Percentiles rank a stretch among this genome's conserved stretches.
These are phyloP conservation scores for Thrips palmi DNA, from an alignment of 1,140 invertebrate species.

Conservation along the genomic window DNA sequence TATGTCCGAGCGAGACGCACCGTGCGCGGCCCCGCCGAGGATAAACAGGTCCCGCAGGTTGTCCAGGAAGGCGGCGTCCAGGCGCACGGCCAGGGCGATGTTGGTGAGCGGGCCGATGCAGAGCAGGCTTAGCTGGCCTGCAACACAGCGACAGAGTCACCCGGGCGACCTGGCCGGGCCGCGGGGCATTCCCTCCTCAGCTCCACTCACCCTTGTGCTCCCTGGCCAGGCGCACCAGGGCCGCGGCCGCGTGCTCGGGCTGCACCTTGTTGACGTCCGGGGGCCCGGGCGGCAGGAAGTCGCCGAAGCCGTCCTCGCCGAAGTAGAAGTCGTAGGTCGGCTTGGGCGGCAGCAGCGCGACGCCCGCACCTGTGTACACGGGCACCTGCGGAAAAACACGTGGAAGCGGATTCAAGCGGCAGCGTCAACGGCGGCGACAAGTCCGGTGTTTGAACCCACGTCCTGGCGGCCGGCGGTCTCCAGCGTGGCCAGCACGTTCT, in stretches of 20 bases:
- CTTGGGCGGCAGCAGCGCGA: too few relatives aligned
- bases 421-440: too few relatives aligned
- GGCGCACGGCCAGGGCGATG: slow-evolving; percentile 44
- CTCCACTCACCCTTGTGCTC: too few relatives aligned
- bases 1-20: slow-evolving; percentile 19
- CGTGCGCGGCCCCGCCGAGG: slow-evolving; percentile 55
- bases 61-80: slow-evolving; percentile 37
- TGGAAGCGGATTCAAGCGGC: too few relatives aligned
- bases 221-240: too few relatives aligned
- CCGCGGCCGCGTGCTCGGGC: slow-evolving; percentile 25
- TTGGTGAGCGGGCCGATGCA: slow-evolving; percentile 56
- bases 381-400: too few relatives aligned
- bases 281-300: slow-evolving; percentile 21
- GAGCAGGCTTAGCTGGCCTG: slow-evolving; percentile 34
- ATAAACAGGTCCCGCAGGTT: slow-evolving; percentile 40
- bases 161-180: neutral
- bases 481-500: slow-evolving; percentile 38
- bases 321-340: too few relatives aligned
- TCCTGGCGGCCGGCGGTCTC: slow-evolving; percentile 26
- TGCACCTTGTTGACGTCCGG: slow-evolving; percentile 19
- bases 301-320: slow-evolving; percentile 47
- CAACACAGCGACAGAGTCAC: slow-evolving; percentile 1
- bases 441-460: too few relatives aligned
- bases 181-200: too few relatives aligned
- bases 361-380: too few relatives aligned